These are phyloP conservation scores for Spodoptera littoralis DNA, from an alignment of 2,888 invertebrate genomes.

Conservation along the genomic window DNA sequence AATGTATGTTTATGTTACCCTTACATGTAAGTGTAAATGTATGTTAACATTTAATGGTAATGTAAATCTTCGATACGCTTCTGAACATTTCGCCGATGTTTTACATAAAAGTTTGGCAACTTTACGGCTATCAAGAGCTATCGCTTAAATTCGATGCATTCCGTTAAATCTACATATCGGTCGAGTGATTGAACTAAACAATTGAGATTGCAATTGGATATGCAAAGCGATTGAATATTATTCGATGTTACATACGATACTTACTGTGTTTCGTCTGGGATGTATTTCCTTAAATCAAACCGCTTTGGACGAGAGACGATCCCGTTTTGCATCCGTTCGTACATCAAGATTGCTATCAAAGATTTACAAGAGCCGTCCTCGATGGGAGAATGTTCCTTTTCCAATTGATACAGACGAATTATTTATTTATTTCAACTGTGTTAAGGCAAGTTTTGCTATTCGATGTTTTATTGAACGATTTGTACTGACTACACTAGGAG, in stretches of 20 bases:
- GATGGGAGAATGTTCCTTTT: conserved; percentile 74
- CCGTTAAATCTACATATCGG: conserved; percentile 66
- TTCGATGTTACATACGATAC: conserved; percentile 69
- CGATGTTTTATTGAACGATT: conserved; percentile 48
- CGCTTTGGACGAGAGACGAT: conserved; percentile 70
- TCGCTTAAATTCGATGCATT: conserved; percentile 62
- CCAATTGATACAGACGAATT: conserved; percentile 78
- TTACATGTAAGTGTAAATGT: not conserved
- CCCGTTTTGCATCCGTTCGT: conserved; percentile 88
- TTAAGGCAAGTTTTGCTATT: conserved; percentile 59
- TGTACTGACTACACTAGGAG: conserved; percentile 39
- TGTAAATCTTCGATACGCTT: conserved; percentile 26
- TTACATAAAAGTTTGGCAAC: conserved; percentile 42
- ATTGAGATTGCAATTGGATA: conserved; percentile 79
- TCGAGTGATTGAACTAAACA: conserved; percentile 75
- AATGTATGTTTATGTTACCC: not conserved
- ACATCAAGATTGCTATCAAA: conserved; percentile 88
- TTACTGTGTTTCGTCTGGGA: conserved; percentile 59
- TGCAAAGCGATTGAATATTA: conserved; percentile 68
- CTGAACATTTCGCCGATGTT: conserved; percentile 36
- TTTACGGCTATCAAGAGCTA: conserved; percentile 34
- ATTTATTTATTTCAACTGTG: conserved; percentile 75
- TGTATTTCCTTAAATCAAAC: conserved; percentile 84
- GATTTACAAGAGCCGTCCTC: conserved; percentile 87
- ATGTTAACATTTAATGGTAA: conserved; percentile 21